phyloP scores from a whole-genome alignment of 2,888 invertebrate species.

The Agrochola macilenta region DNA sequence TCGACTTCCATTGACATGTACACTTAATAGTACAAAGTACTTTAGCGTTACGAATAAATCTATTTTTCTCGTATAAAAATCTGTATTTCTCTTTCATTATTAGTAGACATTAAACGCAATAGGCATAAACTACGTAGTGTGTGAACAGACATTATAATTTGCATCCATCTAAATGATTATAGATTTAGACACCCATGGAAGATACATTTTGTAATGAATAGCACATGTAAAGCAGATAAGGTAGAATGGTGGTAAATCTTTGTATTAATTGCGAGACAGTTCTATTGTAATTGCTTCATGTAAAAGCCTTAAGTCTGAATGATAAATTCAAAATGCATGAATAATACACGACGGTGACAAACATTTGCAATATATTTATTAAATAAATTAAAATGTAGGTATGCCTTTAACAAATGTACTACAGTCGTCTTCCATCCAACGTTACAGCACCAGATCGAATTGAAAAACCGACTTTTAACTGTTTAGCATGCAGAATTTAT shows the following conservation, averaged over 20 bases:
- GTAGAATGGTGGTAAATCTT: background rate
- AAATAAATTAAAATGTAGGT: background rate
- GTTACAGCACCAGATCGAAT: no score
- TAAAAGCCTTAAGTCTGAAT: background rate
- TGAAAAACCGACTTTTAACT: background rate
- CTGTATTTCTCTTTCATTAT: constrained; percentile 7
- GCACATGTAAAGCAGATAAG: constrained; percentile 1
- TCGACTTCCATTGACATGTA: constrained; percentile 44
- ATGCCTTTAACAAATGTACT: background rate
- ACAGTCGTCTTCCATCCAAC: constrained; percentile 9
- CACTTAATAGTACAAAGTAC: constrained; percentile 61
- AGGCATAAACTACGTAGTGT: constrained; percentile 14
- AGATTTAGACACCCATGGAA: background rate
- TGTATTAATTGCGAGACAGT: constrained; percentile 3
- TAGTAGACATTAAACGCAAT: constrained; percentile 31
- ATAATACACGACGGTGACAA: no score
- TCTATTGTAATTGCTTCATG: background rate
- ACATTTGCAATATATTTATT: background rate
- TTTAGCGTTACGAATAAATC: constrained; percentile 59
- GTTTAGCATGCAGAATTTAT: background rate
- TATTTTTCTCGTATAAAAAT: constrained; percentile 51
- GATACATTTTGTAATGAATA: constrained; percentile 10
- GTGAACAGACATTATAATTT: constrained; percentile 13
- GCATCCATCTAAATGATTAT: background rate
- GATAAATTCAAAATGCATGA: constrained; percentile 1